Conservation (phyloP, 2,888 invertebrate species). For the Linyphia triangularis region DNA sequence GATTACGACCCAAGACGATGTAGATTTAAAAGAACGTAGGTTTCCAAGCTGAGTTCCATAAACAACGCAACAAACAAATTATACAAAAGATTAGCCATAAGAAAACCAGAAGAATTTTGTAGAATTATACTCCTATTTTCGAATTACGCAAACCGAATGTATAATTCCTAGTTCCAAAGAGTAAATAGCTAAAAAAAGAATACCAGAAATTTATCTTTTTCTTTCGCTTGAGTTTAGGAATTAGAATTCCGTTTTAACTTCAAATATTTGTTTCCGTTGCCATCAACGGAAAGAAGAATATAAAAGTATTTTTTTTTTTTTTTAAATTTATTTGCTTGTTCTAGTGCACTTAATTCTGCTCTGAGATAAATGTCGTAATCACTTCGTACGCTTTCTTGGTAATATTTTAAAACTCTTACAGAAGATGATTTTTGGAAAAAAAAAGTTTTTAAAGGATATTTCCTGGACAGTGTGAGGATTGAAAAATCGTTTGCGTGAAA, state of each 20-base stretch:
- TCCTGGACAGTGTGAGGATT: too few species aligned
- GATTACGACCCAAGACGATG: too few species aligned
- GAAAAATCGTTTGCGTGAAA: too few species aligned
- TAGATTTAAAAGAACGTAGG: too few species aligned
- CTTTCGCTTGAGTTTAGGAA: neutral
- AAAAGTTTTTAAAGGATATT: neutral
- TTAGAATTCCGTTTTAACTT: neutral
- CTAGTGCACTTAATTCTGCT: neutral
- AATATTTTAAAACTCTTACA: neutral
- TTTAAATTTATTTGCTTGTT: neutral
- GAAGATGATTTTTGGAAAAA: neutral
- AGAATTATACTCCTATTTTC: neutral
- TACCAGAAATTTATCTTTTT: neutral
- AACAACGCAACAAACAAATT: neutral
- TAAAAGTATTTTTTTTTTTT: too few species aligned
- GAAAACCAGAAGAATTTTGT: neutral
- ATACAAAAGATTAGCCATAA: neutral
- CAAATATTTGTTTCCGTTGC: neutral
- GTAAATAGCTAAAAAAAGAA: neutral
- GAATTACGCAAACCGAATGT: neutral
- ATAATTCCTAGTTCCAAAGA: neutral
- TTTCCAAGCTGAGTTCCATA: too few species aligned
- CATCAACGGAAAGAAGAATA: neutral
- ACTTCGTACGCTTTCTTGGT: neutral
- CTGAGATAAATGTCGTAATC: neutral